Base-by-base conservation (phyloP, 2,113 vertebrate genomes). In the Tachysurus fulvidraco region DNA sequence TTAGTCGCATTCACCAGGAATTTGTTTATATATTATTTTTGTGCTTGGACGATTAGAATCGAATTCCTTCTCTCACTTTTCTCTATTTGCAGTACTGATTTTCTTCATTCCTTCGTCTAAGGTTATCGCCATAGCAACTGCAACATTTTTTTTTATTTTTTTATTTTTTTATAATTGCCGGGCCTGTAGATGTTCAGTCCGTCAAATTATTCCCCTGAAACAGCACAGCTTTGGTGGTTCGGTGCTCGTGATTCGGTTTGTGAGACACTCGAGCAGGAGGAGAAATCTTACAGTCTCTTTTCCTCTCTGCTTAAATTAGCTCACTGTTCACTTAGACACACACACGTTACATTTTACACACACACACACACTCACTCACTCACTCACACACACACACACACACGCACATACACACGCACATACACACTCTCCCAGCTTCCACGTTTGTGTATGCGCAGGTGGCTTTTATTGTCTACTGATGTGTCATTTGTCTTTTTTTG, bases 101-200 rank as follows among this genome's bases (percentile, higher is more conserved):
- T 36, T 77, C 10, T 88, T 69, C 59, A 73, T 88, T 82, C 44
- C 30, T 25, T 41, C 25, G 44, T 85, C 83, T 84, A 84, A 85
- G 41, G 74, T 87, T 84, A 36, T 21, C 65, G 50, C 88, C 81
- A 91, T 91, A 81, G 88, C 73, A 88, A 91, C 90, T 55, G 23
- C 84, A 87, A 78, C 84, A 41, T 30, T 25, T 11, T 5, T 59
- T 55, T 7, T n/a, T 69, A 36, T 30, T 69, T 77, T 86, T 80
- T n/a, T n/a, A n/a, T n/a, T n/a, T n/a, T n/a, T 88, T 89, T 89
- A 91, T 89, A 90, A 91, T 89, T 88, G 89, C 87, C 64, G 52
- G 55, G 7, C 19, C 21, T 57, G 81, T 82, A 88, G 89, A 90
- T 88, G 87, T 83, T 85, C 87, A 78, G 71, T 90, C 86, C 89